Evolutionary conservation across 2,888 invertebrate species (phyloP).

Genomic region (Himalopsyche japonica): DNA sequence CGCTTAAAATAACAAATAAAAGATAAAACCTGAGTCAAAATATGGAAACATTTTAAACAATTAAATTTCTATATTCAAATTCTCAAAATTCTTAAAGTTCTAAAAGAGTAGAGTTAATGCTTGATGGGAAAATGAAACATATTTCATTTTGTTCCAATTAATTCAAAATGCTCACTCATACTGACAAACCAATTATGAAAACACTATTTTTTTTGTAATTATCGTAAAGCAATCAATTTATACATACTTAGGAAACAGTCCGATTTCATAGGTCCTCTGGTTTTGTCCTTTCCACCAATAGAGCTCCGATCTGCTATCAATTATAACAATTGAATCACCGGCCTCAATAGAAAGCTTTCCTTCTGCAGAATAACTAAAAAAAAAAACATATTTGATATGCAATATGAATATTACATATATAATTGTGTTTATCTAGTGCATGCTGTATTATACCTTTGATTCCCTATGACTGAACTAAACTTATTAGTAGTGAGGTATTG

Average conservation of each 20-base stretch:
- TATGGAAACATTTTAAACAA: too few species aligned
- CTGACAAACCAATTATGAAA: too few species aligned
- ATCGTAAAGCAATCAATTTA: too few species aligned
- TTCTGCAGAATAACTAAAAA: slow-evolving; percentile 64
- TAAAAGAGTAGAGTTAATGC: too few species aligned
- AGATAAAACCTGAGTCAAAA: too few species aligned
- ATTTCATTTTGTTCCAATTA: too few species aligned
- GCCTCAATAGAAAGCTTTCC: slow-evolving; percentile 78
- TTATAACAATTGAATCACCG: slow-evolving; percentile 84
- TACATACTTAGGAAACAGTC: slow-evolving; percentile 77
- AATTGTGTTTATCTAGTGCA: not conserved
- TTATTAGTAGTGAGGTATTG: slow-evolving; percentile 57
- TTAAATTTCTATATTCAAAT: too few species aligned
- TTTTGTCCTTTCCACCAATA: slow-evolving; percentile 98
- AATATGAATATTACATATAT: not conserved
- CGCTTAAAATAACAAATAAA: too few species aligned
- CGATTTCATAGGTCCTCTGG: slow-evolving; percentile 85
- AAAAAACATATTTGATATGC: not conserved
- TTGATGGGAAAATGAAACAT: too few species aligned
- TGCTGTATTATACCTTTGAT: slow-evolving; percentile 52
- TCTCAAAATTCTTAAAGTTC: too few species aligned
- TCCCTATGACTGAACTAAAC: slow-evolving; percentile 52
- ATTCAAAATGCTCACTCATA: too few species aligned
- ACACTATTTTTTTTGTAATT: too few species aligned
- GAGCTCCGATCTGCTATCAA: slow-evolving; percentile 85